Conservation (phyloP, 2,797 vertebrate species). For the Sternarchorhynchus goeldii region DNA sequence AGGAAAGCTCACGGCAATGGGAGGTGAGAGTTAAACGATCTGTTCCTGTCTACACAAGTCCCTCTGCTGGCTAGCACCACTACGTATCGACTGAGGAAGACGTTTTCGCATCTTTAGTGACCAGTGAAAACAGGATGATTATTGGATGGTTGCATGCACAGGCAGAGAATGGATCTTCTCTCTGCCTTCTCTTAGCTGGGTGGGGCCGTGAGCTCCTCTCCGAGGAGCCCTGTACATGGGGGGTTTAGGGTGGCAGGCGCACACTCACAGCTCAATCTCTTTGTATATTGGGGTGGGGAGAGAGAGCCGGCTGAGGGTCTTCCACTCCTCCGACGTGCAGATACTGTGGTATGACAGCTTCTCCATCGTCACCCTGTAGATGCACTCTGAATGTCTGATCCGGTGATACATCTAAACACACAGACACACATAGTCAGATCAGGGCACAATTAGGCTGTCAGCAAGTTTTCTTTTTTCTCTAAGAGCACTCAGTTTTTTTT, state of each 20-base stretch:
- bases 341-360: constrained; percentile 98
- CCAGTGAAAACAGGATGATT: no score
- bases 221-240: no score
- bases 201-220: no score
- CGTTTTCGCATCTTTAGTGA: no score
- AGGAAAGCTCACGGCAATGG: no score
- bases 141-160: no score
- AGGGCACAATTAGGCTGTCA: background rate
- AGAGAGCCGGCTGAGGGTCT: constrained; percentile 87
- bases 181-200: no score
- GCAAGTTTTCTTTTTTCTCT: background rate
- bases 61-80: no score
- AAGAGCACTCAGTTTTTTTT: background rate
- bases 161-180: no score
- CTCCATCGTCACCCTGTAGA: constrained; percentile 98
- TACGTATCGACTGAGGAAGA: no score
- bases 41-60: no score
- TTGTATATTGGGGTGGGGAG: constrained; percentile 89
- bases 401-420: constrained; percentile 93
- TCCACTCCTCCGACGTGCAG: constrained; percentile 96
- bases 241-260: background rate
- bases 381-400: constrained; percentile 98
- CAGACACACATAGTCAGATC: background rate
- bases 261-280: constrained; percentile 89
- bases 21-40: no score